These are phyloP conservation scores for Scaptomyza tumidula DNA, from an alignment of 2,888 invertebrate species.

Conservation along the genomic window DNA sequence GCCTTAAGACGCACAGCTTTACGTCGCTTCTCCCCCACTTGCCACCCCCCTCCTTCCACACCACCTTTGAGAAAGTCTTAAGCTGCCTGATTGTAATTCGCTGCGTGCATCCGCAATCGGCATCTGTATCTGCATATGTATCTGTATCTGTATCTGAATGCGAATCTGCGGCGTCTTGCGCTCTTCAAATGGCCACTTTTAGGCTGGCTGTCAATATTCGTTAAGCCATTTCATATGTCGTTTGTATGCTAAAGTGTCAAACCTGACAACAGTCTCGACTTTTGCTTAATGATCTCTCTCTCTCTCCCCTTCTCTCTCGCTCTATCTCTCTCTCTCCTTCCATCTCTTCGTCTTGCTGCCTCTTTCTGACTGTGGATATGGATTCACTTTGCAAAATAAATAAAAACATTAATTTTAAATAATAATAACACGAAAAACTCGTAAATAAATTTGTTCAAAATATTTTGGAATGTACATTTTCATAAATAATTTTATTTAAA, in stretches of 20 bases:
- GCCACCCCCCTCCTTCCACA: neutral
- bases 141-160: constrained; percentile 28
- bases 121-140: constrained; percentile 20
- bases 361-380: constrained; percentile 4
- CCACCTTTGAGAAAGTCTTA: constrained; percentile 24
- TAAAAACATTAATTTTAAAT: too few species aligned
- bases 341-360: neutral
- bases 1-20: constrained; percentile 16
- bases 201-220: constrained; percentile 78
- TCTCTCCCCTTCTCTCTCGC: neutral
- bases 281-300: constrained; percentile 74
- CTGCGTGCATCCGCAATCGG: constrained; percentile 50
- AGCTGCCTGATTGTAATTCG: constrained; percentile 58
- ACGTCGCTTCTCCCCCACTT: neutral
- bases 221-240: constrained; percentile 80
- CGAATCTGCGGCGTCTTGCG: constrained; percentile 29
- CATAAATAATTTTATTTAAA: too few species aligned
- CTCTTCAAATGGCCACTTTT: constrained; percentile 72
- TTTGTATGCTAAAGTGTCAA: constrained; percentile 79
- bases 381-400: constrained; percentile 20
- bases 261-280: constrained; percentile 77
- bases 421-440: too few species aligned
- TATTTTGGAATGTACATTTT: too few species aligned
- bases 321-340: neutral
- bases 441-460: too few species aligned